phyloP scores from a whole-genome alignment of 2,797 vertebrate species.

The Galagoides demidoff region DNA sequence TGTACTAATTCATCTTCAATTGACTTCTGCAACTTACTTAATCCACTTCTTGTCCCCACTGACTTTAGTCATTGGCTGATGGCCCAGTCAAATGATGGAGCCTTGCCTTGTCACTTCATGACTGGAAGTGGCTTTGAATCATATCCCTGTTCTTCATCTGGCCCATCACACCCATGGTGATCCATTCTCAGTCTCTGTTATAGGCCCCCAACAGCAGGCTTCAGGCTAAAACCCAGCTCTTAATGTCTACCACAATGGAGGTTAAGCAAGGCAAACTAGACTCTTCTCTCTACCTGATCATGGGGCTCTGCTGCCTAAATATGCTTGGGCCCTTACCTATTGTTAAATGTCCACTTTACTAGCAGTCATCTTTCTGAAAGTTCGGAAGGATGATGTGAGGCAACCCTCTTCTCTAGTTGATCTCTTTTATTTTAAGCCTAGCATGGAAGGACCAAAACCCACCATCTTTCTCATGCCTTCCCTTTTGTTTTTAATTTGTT shows the following conservation, averaged over 20 bases:
- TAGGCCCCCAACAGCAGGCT: not conserved
- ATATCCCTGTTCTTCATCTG: not conserved
- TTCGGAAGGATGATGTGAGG: not conserved
- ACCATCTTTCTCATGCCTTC: not conserved
- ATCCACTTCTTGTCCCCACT: not conserved
- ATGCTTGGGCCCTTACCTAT: not conserved
- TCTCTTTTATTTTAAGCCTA: not conserved
- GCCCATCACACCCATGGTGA: not conserved
- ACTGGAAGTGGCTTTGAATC: not conserved
- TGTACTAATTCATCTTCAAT: not conserved
- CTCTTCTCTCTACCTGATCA: not conserved
- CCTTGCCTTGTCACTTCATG: not conserved
- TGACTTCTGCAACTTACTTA: not conserved
- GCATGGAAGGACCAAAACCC: not conserved
- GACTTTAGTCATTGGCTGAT: not conserved
- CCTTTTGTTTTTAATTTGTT: not conserved
- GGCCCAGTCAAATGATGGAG: not conserved
- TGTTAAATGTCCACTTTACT: not conserved
- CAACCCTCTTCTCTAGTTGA: not conserved
- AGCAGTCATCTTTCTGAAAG: not conserved
- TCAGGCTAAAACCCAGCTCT: not conserved
- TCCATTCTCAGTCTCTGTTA: not conserved
- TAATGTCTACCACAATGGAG: not conserved
- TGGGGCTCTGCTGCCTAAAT: not conserved
- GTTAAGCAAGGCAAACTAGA: not conserved